Evolutionary conservation across 2,888 invertebrate genomes (phyloP), one percentile per base, ranked within the genome.

Genomic region (Acrobeloides nanus): DNA sequence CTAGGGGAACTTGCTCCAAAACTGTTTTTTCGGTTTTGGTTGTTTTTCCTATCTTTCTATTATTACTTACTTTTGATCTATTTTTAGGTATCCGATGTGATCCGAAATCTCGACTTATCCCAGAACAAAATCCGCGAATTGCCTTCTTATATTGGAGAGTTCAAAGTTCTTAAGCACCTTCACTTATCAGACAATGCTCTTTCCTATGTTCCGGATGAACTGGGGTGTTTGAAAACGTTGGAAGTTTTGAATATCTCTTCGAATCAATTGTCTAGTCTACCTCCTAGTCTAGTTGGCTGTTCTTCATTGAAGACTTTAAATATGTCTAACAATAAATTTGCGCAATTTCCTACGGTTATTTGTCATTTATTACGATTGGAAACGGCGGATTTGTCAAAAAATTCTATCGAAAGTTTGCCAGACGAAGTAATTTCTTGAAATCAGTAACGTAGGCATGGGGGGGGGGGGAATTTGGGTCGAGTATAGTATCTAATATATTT

Each of bases 21-120:
- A 6, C 18, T 35, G 27, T 23, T 5, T 34, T 21, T 21, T 21
- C 46, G 6, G 12, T 27, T 46, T 18, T 8, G 10, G 32, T 39
- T 29, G 10, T 10, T 29, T 8, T 25, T 29, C 10, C 12, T 29
- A 25, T 29, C 8, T 26, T 8, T 29, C 24, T 39, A 12, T 40
- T 12, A 15, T 42, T 3, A 40, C n/a, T n/a, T 40, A 17, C n/a
- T 31, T 21, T 39, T 23, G 26, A 23, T 15, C 18, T 24, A 41
- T 26, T 43, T 62, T 21, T 42, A 62, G 64, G 37, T 67, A 4
- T 45, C 57, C 4, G 80, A 81, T 55, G 76, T 83, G 40, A 76
- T 97, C 47, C 82, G 95, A 59, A 90, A 86, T 31, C 78, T 97
- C 54, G 92, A 97, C 75, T 75, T 97, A 44, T 90, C 92, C 0